Evolutionary conservation across 1,140 invertebrate species (phyloP).

Genomic region (Ceratosolen solmsi): DNA sequence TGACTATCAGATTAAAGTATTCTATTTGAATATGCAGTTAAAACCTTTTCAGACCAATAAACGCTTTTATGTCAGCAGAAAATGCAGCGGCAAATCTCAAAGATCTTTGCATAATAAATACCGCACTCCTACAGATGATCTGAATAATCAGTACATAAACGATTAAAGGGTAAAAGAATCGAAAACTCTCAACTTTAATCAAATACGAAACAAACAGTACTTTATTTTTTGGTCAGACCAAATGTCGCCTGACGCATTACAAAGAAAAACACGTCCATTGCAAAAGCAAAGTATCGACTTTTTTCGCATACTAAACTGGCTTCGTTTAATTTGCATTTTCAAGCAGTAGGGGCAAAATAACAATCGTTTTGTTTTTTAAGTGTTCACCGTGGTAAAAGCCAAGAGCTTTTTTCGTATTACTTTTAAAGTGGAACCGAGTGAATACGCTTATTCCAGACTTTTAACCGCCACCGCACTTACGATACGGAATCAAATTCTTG

Average conservation of each 20-base stretch:
- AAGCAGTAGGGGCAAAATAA: slow-evolving; percentile 10
- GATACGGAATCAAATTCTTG: slow-evolving; percentile 26
- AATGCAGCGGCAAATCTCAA: too few relatives aligned
- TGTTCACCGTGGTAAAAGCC: slow-evolving; percentile 16
- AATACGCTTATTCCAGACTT: not conserved
- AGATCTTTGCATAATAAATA: too few relatives aligned
- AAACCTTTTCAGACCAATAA: too few relatives aligned
- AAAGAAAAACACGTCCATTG: slow-evolving; percentile 9
- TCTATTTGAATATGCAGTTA: too few relatives aligned
- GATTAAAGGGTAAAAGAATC: not conserved
- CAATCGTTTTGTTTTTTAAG: slow-evolving; percentile 39
- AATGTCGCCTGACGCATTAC: not conserved
- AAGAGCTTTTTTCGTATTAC: not conserved
- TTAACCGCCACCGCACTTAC: not conserved
- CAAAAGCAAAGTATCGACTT: slow-evolving; percentile 1
- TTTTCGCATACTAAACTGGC: slow-evolving; percentile 5
- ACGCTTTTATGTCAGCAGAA: too few relatives aligned
- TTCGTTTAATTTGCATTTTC: slow-evolving; percentile 42
- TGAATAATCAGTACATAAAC: not conserved
- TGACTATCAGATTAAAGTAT: too few relatives aligned
- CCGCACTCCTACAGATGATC: not conserved
- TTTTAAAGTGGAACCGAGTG: slow-evolving; percentile 13
- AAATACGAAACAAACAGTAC: not conserved
- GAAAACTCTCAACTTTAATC: not conserved
- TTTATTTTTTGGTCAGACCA: not conserved